Base-by-base conservation (phyloP, 2,888 invertebrate species). In the Notodonta ziczac region DNA sequence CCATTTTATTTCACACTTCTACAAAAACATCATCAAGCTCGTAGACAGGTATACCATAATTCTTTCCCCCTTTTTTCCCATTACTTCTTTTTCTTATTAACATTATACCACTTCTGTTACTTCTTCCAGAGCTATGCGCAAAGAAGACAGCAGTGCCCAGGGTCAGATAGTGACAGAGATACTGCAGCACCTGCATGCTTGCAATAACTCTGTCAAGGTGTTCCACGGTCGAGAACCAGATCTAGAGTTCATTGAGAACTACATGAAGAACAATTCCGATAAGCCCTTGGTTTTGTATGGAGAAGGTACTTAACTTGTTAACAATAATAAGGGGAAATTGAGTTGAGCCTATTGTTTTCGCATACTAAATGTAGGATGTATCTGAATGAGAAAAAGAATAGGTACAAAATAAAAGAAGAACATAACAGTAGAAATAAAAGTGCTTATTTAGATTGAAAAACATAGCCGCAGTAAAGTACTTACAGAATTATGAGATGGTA, bases 131-230 rank as follows among this genome's bases (percentile, higher is more conserved):
- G 99, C 98, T 0, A 98, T 99, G 98, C 95, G 98, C 59, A 98
- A 98, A 88, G 98, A 99, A 89, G 98, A 98, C 90, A 97, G 97
- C 69, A 97, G 98, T 70, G 97, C 98, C 12, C 98, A 98, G 83
- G 98, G 98, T 12, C 97, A 98, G 87, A 98, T 98, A 74, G 97
- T 98, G 62, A 98, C 98, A 0, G 98, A 98, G 89, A 97, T 98
- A 66, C 93, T 98, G 58, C 98, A 99, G 86, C 99, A 99, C 93
- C 95, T 99, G 58, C 99, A 99, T 84, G 98, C 98, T 10, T 98
- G 98, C 84, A 98, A 97, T 82, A 98, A 98, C 89, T 98, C 98
- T 8, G 98, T 98, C 24, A 96, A 96, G 93, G 97, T 98, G 13
- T 99, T 99, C 89, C 98, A 98, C 84, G 99, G 99, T 0, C 95